A percentile compares a stretch with the other conserved stretches of the same genome.
These are phyloP conservation scores for Calcarius lapponicus DNA, from an alignment of 2,797 vertebrate genomes.

Conservation along the genomic window DNA sequence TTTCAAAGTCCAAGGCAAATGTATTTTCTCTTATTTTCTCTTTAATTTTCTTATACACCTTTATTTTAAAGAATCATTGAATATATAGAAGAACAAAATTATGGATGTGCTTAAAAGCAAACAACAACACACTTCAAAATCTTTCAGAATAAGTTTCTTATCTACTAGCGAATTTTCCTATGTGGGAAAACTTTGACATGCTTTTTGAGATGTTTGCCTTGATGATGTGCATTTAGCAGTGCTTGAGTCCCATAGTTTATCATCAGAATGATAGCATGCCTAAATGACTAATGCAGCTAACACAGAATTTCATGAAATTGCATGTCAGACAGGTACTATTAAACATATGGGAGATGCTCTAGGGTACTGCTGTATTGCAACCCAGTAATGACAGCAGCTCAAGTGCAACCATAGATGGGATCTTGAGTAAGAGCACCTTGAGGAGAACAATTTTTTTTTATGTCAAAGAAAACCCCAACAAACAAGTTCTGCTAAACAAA, in stretches of 20 bases:
- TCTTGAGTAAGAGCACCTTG: constrained; percentile 59
- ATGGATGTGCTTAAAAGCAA: not conserved
- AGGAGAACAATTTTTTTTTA: constrained; percentile 45
- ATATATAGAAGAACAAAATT: not conserved
- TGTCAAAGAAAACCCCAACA: constrained; percentile 15
- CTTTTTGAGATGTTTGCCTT: not conserved
- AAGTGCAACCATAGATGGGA: not conserved
- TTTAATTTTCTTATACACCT: not conserved
- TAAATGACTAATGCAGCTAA: constrained; percentile 48
- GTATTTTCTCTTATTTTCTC: not conserved
- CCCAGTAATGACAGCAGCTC: constrained; percentile 51
- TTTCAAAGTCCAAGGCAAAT: not conserved
- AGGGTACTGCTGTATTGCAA: constrained; percentile 58
- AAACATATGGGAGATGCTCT: constrained; percentile 64
- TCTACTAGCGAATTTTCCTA: not conserved
- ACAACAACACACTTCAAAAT: not conserved
- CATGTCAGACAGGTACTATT: constrained; percentile 47
- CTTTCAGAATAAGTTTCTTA: not conserved
- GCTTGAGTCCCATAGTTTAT: not conserved
- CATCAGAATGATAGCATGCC: not conserved
- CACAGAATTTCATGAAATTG: constrained; percentile 49
- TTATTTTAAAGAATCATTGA: not conserved
- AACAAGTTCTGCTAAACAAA: constrained; percentile 6
- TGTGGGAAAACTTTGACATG: not conserved
- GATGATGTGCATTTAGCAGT: not conserved